These are phyloP conservation scores for Meteorus colon DNA, from an alignment of 2,888 invertebrate genomes.

Conservation along the genomic window DNA sequence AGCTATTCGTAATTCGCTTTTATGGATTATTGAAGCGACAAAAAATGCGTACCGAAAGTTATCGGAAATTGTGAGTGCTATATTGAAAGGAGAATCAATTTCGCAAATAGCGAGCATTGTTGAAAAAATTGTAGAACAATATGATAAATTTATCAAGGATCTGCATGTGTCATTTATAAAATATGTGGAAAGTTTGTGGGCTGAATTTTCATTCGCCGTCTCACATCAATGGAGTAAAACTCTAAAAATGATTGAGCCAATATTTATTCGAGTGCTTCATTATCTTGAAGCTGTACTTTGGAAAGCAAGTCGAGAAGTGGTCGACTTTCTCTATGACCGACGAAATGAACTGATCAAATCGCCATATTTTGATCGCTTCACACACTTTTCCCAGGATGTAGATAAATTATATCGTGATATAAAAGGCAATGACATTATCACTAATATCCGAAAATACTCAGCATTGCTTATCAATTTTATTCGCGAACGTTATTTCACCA, in stretches of 20 bases:
- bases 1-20: constrained; percentile 83
- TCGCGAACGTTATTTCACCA: constrained; percentile 80
- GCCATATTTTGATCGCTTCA: constrained; percentile 86
- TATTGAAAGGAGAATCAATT: constrained; percentile 84
- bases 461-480: constrained; percentile 80
- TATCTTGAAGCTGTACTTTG: constrained; percentile 84
- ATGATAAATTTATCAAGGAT: constrained; percentile 86
- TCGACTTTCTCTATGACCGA: constrained; percentile 87
- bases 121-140: constrained; percentile 82
- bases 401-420: constrained; percentile 87
- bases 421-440: constrained; percentile 84
- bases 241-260: constrained; percentile 84
- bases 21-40: constrained; percentile 83
- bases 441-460: constrained; percentile 86
- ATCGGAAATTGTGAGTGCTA: constrained; percentile 80
- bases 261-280: constrained; percentile 84
- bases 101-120: constrained; percentile 82
- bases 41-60: constrained; percentile 83
- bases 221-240: constrained; percentile 83
- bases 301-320: constrained; percentile 83
- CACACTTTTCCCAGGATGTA: constrained; percentile 86
- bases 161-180: constrained; percentile 81
- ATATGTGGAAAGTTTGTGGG: constrained; percentile 85
- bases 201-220: constrained; percentile 79
- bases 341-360: constrained; percentile 86